These are phyloP conservation scores for Parotocinclus haroldoi DNA, from an alignment of 2,797 vertebrate species.

Conservation along the genomic window DNA sequence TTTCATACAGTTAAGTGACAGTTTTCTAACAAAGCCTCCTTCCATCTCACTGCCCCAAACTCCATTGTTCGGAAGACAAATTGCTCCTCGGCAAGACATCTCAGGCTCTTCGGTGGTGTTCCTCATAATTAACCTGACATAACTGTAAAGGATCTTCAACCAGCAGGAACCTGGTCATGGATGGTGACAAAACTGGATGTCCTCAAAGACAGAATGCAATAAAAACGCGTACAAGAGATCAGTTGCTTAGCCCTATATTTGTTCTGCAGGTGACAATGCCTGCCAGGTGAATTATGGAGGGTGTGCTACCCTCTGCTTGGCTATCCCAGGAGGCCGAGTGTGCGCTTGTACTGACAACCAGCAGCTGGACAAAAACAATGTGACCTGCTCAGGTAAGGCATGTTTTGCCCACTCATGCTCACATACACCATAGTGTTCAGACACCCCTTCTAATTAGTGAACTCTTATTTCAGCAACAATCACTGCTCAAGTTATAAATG, in stretches of 20 bases:
- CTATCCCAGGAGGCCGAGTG: constrained; percentile 90
- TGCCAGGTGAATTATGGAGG: constrained; percentile 95
- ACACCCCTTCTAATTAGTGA: too few relatives aligned
- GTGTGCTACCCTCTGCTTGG: constrained; percentile 90
- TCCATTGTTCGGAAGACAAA: constrained; percentile 64
- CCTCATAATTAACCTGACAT: constrained; percentile 59
- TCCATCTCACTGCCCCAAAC: constrained; percentile 27
- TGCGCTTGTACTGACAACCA: constrained; percentile 98
- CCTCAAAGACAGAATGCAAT: constrained; percentile 32
- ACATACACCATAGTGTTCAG: not conserved
- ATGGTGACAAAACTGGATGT: constrained; percentile 32
- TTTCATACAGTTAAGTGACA: constrained; percentile 61
- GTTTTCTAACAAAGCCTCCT: constrained; percentile 39
- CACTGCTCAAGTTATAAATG: too few relatives aligned
- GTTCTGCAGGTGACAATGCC: constrained; percentile 88
- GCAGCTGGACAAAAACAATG: constrained; percentile 89
- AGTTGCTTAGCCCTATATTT: constrained; percentile 55
- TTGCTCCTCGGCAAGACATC: constrained; percentile 64
- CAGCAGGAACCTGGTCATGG: constrained; percentile 47
- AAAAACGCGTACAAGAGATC: constrained; percentile 47
- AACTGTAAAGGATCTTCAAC: constrained; percentile 48
- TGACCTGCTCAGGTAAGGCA: constrained; percentile 87
- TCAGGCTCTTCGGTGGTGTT: constrained; percentile 57
- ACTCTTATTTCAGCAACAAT: too few relatives aligned
- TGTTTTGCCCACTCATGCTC: constrained; percentile 1